Conservation (phyloP, 2,888 invertebrate genomes). For the Chymomyza caudatula region DNA sequence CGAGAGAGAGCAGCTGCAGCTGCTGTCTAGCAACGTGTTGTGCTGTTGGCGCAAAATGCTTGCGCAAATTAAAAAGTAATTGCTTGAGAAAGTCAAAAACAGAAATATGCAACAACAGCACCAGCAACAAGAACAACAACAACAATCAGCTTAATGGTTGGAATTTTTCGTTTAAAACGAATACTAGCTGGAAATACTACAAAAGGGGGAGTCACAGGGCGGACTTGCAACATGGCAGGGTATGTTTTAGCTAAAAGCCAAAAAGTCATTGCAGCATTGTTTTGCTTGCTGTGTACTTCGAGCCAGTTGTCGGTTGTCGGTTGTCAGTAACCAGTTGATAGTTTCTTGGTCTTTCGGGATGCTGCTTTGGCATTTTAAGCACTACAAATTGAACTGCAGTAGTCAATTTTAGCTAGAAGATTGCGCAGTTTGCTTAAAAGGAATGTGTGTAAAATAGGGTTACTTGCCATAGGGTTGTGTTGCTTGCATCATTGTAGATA, state of each 20-base stretch:
- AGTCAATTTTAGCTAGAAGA: neutral
- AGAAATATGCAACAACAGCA: slow-evolving; percentile 13
- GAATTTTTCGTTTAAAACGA: slow-evolving; percentile 2
- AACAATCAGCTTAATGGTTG: neutral
- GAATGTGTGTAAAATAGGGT: neutral
- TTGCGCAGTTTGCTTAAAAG: neutral
- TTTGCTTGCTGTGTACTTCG: neutral
- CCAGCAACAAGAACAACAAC: neutral
- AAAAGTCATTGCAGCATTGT: slow-evolving; percentile 1
- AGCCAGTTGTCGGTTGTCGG: neutral
- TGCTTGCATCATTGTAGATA: no score
- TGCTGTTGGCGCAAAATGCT: slow-evolving; percentile 21
- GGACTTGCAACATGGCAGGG: neutral
- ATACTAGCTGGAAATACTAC: neutral
- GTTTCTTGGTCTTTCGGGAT: neutral
- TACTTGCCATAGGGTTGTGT: neutral
- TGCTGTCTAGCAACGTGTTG: neutral
- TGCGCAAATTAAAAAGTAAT: slow-evolving; percentile 54
- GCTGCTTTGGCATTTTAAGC: neutral
- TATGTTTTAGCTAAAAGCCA: neutral
- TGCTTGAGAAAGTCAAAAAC: slow-evolving; percentile 64
- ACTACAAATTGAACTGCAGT: neutral
- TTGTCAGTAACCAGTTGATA: neutral
- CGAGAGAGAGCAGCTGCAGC: neutral
- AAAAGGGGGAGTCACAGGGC: neutral